Evolutionary conservation across 1,140 invertebrate genomes (phyloP), one percentile per base, ranked within the genome.

Genomic region (Aphaenogaster ashmeadi): DNA sequence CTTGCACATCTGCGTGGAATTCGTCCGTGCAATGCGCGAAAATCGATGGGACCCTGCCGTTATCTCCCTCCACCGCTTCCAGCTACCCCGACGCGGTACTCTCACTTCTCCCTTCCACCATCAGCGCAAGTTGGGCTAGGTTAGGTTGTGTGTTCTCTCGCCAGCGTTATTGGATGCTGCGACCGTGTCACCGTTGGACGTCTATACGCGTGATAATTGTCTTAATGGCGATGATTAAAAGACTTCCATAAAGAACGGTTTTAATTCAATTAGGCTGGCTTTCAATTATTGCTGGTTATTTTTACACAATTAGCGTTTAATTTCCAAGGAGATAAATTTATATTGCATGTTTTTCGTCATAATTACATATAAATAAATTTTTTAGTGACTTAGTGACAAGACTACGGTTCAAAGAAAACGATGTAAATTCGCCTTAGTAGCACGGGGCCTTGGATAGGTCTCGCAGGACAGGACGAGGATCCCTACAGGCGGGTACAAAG

Each of bases 21-120:
- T 86, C 80, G 71, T 77, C 87, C 91, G 85, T 67, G 64, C 88
- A 74, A 87, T 81, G 79, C 85, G 69, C 88, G 88, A 89, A 89
- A 90, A 90, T 90, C 88, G 78, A 90, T 90, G 89, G 58, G 52
- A 58, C 50, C 64, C 78, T 75, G 86, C 88, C 77, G 64, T 87
- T 87, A 66, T 74, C 74, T 44, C 79, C 38, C 50, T 11, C 15
- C n/a, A 41, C 58, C 47, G n/a, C 44, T 18, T 11, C 15, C 56
- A 58, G 18, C 67, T 11, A 75, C 54, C 38, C 44, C 33, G 71
- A 66, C 27, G 27, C 21, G 18, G 41, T 75, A 81, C 66, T 56
- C 21, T 56, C 79, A 50, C 71, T 74, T 75, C 83, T 56, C 50
- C 81, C 58, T 78, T 56, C 74, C 58, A 47, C 21, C 58, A 18